Evolutionary conservation across 2,888 invertebrate genomes (phyloP), one percentile per base, ranked within the genome.

Genomic region (Polylopha cassiicola): DNA sequence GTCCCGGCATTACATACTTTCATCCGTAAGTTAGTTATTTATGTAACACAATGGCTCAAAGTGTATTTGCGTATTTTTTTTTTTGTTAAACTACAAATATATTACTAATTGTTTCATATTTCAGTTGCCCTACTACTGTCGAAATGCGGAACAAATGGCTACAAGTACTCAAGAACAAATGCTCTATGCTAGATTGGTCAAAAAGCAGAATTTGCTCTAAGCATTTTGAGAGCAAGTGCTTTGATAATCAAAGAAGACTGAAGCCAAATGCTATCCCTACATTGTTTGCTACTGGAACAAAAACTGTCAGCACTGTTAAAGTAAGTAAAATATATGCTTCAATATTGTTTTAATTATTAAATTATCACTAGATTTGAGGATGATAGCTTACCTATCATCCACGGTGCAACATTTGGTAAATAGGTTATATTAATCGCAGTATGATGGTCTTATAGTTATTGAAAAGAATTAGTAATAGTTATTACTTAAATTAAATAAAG

Each of bases 121-220:
- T 9, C 53, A 84, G 84, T 44, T 81, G 73, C 49, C 84, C 84
- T 24, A 44, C 56, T 18, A 55, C 48, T 3, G 46, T 46, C 27
- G 76, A 77, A 45, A 72, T 79, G 69, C 65, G 79, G 41, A 75
- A 61, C 39, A 73, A 64, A 55, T 84, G 84, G 84, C 51, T 77
- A 4, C 62, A 65, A 39, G 46, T 72, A 11, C 55, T 82, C 5
- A 78, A 66, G 52, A 72, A 67, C 37, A 76, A 65, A 46, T 80
- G 80, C 47, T 48, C 61, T 30, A 47, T 62, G 23, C 50, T 84
- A 21, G 78, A 84, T 45, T 82, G 77, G 78, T 39, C 50, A 3
- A 75, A 58, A 53, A 80, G 79, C 44, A 73, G 59, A 50, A 74
- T 84, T 31, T 84, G 84, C 41, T 81, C 82, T 0, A 76, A 61